Evolutionary conservation across 2,113 vertebrate genomes (phyloP).

Genomic region (Prionailurus bengalensis): DNA sequence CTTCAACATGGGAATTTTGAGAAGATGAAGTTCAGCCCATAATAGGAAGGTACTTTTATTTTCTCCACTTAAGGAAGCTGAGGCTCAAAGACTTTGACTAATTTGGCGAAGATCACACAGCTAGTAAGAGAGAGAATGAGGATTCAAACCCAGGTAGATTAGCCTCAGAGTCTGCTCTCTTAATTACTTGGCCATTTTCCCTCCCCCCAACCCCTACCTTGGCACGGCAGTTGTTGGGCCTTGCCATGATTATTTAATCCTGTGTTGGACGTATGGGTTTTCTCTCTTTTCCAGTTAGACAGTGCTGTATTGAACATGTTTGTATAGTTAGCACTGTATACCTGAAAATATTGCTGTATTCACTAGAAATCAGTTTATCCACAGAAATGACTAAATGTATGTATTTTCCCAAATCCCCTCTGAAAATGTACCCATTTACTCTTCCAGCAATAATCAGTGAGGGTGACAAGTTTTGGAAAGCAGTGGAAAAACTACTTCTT

Average conservation of each 20-base stretch:
- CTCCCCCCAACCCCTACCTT: neutral
- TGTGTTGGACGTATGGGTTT: neutral
- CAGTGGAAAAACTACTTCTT: slow-evolving; percentile 32
- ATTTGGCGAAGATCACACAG: neutral
- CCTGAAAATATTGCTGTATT: neutral
- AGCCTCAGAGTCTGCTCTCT: neutral
- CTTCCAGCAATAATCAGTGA: neutral
- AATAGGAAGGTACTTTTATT: neutral
- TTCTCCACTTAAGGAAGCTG: neutral
- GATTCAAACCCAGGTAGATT: neutral
- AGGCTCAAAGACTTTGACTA: neutral
- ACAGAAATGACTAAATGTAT: slow-evolving; percentile 18
- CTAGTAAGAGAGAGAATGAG: neutral
- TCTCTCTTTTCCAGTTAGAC: neutral
- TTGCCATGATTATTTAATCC: neutral
- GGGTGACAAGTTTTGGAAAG: slow-evolving; percentile 36
- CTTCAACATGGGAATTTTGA: neutral
- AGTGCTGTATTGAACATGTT: neutral
- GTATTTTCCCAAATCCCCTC: neutral
- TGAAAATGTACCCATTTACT: neutral
- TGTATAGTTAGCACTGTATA: neutral
- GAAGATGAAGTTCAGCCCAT: neutral
- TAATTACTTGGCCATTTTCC: neutral
- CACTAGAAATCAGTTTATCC: neutral
- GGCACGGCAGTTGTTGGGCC: neutral